Percentiles rank a stretch among this genome's conserved stretches.
phyloP scores from a whole-genome alignment of 2,797 vertebrate genomes.

The Pteropus rufus region DNA sequence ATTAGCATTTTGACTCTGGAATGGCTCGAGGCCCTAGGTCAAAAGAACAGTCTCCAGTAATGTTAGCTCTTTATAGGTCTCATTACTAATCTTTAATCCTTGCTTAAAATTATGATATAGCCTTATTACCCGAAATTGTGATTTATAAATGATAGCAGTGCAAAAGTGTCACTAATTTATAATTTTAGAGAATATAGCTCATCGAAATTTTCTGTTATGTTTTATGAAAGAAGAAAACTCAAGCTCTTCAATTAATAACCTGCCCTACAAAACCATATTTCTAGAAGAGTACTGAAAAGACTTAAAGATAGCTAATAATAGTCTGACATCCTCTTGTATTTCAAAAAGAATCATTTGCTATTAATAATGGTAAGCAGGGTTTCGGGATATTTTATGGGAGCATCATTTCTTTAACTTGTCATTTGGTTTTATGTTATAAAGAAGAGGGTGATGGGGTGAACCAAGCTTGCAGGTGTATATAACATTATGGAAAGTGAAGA shows the following conservation, averaged over 20 bases:
- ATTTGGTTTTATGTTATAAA: conserved; percentile 72
- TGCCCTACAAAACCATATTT: conserved; percentile 57
- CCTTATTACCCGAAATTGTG: conserved; percentile 44
- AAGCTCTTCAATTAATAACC: conserved; percentile 69
- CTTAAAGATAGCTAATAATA: conserved; percentile 61
- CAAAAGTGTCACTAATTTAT: conserved; percentile 63
- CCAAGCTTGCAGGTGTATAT: conserved; percentile 63
- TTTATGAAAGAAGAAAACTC: conserved; percentile 62
- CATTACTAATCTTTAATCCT: conserved; percentile 59
- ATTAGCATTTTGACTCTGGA: conserved; percentile 48
- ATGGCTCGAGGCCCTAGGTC: neutral
- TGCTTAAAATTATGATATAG: conserved; percentile 50
- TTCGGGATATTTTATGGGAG: conserved; percentile 73
- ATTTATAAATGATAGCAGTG: conserved; percentile 61
- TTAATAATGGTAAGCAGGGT: conserved; percentile 78
- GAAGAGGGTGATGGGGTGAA: conserved; percentile 54
- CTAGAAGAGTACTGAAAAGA: conserved; percentile 32
- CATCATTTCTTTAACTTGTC: conserved; percentile 78
- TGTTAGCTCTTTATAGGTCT: conserved; percentile 48
- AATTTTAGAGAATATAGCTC: conserved; percentile 52
- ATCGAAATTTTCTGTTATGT: conserved; percentile 17
- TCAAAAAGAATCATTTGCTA: conserved; percentile 77
- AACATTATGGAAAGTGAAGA: conserved; percentile 77
- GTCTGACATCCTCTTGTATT: conserved; percentile 72
- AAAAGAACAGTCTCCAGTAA: conserved; percentile 52